Conservation (phyloP, 1,140 invertebrate genomes). For the Phymorhynchus buccinoides region DNA sequence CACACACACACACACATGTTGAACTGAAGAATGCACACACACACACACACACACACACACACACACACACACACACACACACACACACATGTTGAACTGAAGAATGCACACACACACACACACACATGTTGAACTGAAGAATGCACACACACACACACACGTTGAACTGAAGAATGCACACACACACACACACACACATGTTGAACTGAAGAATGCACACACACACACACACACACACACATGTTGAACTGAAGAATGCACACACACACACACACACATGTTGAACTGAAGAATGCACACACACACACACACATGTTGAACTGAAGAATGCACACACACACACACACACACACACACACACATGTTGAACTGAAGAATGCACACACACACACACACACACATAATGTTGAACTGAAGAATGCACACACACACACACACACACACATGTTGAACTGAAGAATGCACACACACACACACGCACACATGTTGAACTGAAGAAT, state of each 20-base stretch:
- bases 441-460: background rate
- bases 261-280: background rate
- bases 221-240: background rate
- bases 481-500: background rate
- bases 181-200: constrained; percentile 11
- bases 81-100: too few relatives aligned
- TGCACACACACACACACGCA: background rate
- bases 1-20: background rate
- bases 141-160: background rate
- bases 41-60: constrained; percentile 21
- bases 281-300: too few relatives aligned
- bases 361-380: too few relatives aligned
- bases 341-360: too few relatives aligned
- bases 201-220: too few relatives aligned
- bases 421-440: background rate
- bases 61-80: constrained; percentile 14
- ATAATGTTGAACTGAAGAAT: too few relatives aligned
- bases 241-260: too few relatives aligned
- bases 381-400: too few relatives aligned
- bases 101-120: background rate
- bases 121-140: background rate
- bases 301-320: too few relatives aligned
- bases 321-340: too few relatives aligned
- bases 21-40: too few relatives aligned
- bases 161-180: too few relatives aligned